Base-by-base conservation (phyloP, 2,888 invertebrate genomes). In the Scaptodrosophila latifasciaeformis region DNA sequence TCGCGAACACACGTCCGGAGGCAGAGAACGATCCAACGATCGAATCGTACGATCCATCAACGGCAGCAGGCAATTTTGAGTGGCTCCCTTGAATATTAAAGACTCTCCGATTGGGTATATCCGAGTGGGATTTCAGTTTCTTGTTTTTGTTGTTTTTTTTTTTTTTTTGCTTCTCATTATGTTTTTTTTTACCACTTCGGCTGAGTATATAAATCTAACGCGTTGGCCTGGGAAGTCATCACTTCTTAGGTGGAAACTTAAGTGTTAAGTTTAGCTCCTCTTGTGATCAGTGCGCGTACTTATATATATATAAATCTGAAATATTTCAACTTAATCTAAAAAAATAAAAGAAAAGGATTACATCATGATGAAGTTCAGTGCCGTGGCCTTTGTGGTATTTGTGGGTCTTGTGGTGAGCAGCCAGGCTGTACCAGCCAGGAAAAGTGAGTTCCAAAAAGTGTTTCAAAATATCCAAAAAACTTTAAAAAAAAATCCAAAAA, bases 211-310 rank as follows among this genome's bases (percentile, higher is more conserved):
- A 85, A 85, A 84, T 86, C 85, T 86, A 85, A 85, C 82, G 79
- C 74, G 71, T 64, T 75, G 63, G 80, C 60, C 54, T 71, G 70
- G 52, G 46, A 71, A 79, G 82, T 72, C 81, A 86, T 85, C 86
- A 86, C 81, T 86, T 83, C 83, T 82, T 83, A 82, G 86, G 85
- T 86, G 85, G 86, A 86, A 86, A 86, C 85, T 86, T 85, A 75
- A 82, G 81, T 77, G 84, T 77, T 74, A 85, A 85, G 85, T 86
- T 86, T 86, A 86, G 86, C 85, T 86, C 85, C 85, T 81, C 78
- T 79, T 69, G 82, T 82, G 79, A 76, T 82, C 82, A 75, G 69
- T 70, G 60, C 70, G 71, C 67, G 58, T 44, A 27, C 54, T 50
- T 51, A 49, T 31, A 45, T 37, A 46, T 21, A 31, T 24, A 29